A percentile compares a stretch with the other conserved stretches of the same genome.
Evolutionary conservation across 2,797 vertebrate species (phyloP).

Genomic region (Tachyglossus aculeatus): DNA sequence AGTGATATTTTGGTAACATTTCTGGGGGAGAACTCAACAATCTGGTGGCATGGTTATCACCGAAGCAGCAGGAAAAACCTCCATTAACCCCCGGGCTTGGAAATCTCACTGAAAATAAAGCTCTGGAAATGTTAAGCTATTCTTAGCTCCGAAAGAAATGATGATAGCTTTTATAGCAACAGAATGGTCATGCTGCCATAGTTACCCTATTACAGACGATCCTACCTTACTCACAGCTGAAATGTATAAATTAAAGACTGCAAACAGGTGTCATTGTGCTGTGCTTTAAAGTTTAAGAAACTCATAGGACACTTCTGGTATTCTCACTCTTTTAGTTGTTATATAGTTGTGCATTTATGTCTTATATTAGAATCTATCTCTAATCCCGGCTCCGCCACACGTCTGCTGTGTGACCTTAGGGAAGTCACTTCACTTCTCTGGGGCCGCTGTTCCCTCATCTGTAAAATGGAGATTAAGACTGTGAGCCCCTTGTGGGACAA

Average conservation of each 20-base stretch:
- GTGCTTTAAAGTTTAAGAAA: not conserved
- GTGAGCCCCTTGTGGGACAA: no score
- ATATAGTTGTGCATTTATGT: no score
- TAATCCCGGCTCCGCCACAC: no score
- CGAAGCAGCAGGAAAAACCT: slow-evolving; percentile 29
- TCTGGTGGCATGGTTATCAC: not conserved
- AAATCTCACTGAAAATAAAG: slow-evolving; percentile 48
- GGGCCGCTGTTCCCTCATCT: no score
- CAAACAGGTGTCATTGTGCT: slow-evolving; percentile 1
- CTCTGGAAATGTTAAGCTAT: slow-evolving; percentile 2
- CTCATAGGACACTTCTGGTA: slow-evolving; percentile 6
- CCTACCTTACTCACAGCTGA: slow-evolving; percentile 28
- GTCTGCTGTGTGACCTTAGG: no score
- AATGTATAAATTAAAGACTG: slow-evolving; percentile 23
- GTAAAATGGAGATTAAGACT: no score
- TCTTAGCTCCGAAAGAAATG: slow-evolving; percentile 41
- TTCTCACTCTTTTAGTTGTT: no score
- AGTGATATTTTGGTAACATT: slow-evolving; percentile 8
- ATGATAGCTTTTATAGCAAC: slow-evolving; percentile 19
- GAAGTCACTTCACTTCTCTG: no score
- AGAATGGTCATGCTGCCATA: slow-evolving; percentile 16
- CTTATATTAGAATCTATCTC: no score
- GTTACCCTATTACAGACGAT: slow-evolving; percentile 23
- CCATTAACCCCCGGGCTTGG: slow-evolving; percentile 26
- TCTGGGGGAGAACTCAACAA: not conserved